Conservation (phyloP, 2,888 invertebrate species). For the Taenaris catops region DNA sequence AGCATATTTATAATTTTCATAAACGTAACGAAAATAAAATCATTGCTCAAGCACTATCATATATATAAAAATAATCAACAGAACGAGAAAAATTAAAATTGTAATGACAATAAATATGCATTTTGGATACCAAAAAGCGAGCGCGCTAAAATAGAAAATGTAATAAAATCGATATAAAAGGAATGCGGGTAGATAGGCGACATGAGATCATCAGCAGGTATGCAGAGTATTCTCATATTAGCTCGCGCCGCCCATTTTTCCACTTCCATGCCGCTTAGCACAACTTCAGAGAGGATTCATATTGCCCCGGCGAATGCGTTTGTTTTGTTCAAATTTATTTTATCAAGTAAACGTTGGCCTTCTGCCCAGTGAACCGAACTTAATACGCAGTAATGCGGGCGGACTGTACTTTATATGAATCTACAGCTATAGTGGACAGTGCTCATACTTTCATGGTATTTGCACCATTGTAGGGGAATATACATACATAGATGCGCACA, state of each 20-base stretch:
- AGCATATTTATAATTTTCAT: too few relatives aligned
- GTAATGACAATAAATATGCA: too few relatives aligned
- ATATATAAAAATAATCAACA: too few relatives aligned
- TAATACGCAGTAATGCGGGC: slow-evolving; percentile 67
- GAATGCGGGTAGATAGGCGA: slow-evolving; percentile 28
- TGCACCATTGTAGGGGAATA: background rate
- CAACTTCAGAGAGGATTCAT: slow-evolving; percentile 75
- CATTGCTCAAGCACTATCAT: too few relatives aligned
- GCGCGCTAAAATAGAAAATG: slow-evolving; percentile 3
- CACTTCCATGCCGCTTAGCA: slow-evolving; percentile 73
- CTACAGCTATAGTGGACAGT: slow-evolving; percentile 6
- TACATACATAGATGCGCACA: too few relatives aligned
- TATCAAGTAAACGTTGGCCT: slow-evolving; percentile 75
- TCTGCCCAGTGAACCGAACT: slow-evolving; percentile 59
- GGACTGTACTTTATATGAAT: slow-evolving; percentile 24
- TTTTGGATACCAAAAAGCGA: too few relatives aligned
- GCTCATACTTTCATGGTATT: slow-evolving; percentile 4
- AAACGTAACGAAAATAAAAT: too few relatives aligned
- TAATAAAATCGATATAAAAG: slow-evolving; percentile 18
- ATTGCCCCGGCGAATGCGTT: slow-evolving; percentile 71
- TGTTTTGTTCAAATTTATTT: slow-evolving; percentile 78
- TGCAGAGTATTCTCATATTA: slow-evolving; percentile 71
- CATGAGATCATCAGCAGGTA: slow-evolving; percentile 48
- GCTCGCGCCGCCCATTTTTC: slow-evolving; percentile 64
- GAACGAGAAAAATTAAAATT: too few relatives aligned